These are phyloP conservation scores for Enteromius trimaculatus DNA, from an alignment of 2,797 vertebrate species.

Conservation along the genomic window DNA sequence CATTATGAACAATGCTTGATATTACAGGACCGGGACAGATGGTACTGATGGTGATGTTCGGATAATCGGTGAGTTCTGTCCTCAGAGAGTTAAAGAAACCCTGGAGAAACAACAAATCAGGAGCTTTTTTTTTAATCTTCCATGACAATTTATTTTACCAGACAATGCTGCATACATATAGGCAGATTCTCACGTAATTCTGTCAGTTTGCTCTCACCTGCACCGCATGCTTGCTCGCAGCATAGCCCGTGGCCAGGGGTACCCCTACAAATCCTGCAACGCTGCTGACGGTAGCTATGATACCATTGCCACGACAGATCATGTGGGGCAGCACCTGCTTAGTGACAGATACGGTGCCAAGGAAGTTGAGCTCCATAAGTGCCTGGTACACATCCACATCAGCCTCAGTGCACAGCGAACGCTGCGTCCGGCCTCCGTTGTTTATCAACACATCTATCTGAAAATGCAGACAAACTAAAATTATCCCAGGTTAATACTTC, in stretches of 20 bases:
- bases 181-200: background rate
- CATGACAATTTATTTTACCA: background rate
- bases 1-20: constrained; percentile 88
- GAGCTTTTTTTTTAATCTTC: background rate
- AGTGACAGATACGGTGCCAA: constrained; percentile 91
- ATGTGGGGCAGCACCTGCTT: constrained; percentile 91
- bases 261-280: constrained; percentile 80
- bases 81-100: constrained; percentile 92
- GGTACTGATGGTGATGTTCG: constrained; percentile 85
- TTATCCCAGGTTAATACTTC: background rate
- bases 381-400: constrained; percentile 83
- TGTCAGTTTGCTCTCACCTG: constrained; percentile 70
- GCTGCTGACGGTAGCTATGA: constrained; percentile 89
- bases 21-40: constrained; percentile 92
- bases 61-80: constrained; percentile 83
- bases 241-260: constrained; percentile 85
- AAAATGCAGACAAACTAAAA: constrained; percentile 8
- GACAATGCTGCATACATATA: background rate
- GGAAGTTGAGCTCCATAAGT: constrained; percentile 91
- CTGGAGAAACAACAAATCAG: constrained; percentile 68
- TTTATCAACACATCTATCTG: constrained; percentile 94
- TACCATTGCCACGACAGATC: constrained; percentile 82
- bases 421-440: constrained; percentile 88
- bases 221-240: constrained; percentile 92
- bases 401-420: constrained; percentile 85